phyloP scores from a whole-genome alignment of 2,888 invertebrate species.

The Acrobeloides nanus region DNA sequence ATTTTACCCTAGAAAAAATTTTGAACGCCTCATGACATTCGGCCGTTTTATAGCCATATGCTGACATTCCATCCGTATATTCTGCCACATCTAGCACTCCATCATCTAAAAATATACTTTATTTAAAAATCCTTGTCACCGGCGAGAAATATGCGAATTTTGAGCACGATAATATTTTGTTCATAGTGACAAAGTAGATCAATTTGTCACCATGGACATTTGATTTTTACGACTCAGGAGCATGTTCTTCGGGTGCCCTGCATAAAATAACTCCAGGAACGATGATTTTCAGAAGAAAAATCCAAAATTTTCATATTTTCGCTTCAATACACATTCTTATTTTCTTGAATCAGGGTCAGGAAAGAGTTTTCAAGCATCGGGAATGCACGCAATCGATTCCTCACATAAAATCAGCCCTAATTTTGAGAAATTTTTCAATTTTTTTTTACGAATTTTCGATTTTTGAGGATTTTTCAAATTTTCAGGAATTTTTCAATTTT shows the following conservation, averaged over 20 bases:
- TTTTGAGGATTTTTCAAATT: background rate
- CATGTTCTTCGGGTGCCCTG: too few relatives aligned
- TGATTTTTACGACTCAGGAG: too few relatives aligned
- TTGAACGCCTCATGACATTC: slow-evolving; percentile 39
- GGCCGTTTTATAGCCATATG: slow-evolving; percentile 35
- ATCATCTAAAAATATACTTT: slow-evolving; percentile 37
- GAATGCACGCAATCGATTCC: too few relatives aligned
- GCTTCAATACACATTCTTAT: too few relatives aligned
- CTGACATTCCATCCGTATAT: slow-evolving; percentile 51
- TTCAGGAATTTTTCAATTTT: background rate
- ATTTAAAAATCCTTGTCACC: too few relatives aligned
- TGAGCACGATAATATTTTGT: background rate
- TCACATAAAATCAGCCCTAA: too few relatives aligned
- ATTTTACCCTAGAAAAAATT: slow-evolving; percentile 25
- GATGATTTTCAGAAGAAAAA: too few relatives aligned
- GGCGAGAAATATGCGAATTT: background rate
- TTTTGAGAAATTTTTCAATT: background rate
- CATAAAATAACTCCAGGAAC: too few relatives aligned
- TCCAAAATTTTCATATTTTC: too few relatives aligned
- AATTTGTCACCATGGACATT: background rate
- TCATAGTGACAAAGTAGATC: background rate
- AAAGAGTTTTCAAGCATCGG: too few relatives aligned
- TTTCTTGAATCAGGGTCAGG: too few relatives aligned
- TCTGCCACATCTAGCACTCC: slow-evolving; percentile 48
- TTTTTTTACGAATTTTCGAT: background rate